Evolutionary conservation across 2,113 vertebrate species (phyloP).

Genomic region (Mesocricetus auratus): DNA sequence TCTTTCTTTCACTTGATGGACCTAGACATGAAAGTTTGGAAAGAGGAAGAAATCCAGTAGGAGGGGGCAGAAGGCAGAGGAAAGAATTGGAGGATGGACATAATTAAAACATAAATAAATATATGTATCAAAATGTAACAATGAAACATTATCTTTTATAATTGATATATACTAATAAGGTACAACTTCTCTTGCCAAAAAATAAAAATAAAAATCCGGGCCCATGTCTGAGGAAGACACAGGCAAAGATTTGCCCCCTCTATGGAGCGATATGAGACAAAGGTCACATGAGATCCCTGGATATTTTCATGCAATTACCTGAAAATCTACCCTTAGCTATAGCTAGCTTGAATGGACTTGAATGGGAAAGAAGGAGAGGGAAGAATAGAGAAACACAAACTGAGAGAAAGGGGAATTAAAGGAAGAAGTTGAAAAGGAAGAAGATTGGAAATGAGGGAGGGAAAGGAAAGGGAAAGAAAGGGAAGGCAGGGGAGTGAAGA

Average conservation of each 20-base stretch:
- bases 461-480: fast-evolving
- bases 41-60: neutral
- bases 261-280: too few species aligned
- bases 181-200: neutral
- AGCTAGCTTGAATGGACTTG: neutral
- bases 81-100: neutral
- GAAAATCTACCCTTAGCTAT: neutral
- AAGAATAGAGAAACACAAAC: fast-evolving
- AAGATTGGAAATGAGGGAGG: fast-evolving
- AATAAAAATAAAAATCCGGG: too few species aligned
- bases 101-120: neutral
- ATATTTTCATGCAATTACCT: neutral
- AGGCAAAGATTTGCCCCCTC: neutral
- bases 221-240: neutral
- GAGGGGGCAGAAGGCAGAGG: too few species aligned
- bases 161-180: neutral
- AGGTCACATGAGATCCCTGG: fast-evolving
- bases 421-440: neutral
- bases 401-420: too few species aligned
- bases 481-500: too few species aligned
- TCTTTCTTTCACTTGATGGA: neutral
- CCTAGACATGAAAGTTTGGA: neutral
- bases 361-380: neutral
- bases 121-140: neutral
- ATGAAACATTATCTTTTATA: neutral